phyloP scores from a whole-genome alignment of 1,140 invertebrate genomes.

The Lordiphosa clarofinis region DNA sequence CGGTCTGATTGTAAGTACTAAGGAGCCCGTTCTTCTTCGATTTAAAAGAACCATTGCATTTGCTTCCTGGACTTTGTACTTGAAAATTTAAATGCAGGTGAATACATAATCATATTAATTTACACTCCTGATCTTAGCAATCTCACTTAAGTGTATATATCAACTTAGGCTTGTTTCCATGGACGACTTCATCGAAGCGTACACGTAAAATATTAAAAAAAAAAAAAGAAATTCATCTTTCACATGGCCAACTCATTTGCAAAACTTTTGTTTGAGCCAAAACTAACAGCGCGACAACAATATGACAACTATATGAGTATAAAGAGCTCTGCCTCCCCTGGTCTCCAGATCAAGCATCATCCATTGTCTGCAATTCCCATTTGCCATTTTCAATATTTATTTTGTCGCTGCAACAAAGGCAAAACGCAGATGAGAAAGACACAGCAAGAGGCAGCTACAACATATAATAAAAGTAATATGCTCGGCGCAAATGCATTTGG shows the following conservation, averaged over 20 bases:
- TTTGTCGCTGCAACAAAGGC: slow-evolving; percentile 31
- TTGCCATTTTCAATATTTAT: slow-evolving; percentile 53
- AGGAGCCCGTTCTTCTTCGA: too few relatives aligned
- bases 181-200: too few relatives aligned
- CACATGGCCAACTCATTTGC: slow-evolving; percentile 41
- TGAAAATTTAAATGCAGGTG: too few relatives aligned
- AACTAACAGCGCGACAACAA: slow-evolving; percentile 47
- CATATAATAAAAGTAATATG: slow-evolving; percentile 78
- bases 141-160: too few relatives aligned
- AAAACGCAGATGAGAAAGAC: slow-evolving; percentile 33
- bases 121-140: too few relatives aligned
- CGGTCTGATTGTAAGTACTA: too few relatives aligned
- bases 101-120: too few relatives aligned
- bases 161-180: too few relatives aligned
- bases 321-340: not conserved
- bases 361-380: slow-evolving; percentile 74
- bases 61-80: too few relatives aligned
- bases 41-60: too few relatives aligned
- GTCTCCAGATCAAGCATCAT: slow-evolving; percentile 38
- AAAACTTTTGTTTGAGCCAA: slow-evolving; percentile 45
- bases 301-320: slow-evolving; percentile 39
- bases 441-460: slow-evolving; percentile 47
- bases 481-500: slow-evolving; percentile 72
- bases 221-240: not conserved
- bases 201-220: too few relatives aligned